Percentiles rank a stretch among this genome's conserved stretches.
Evolutionary conservation across 37 sponge, comb jelly and placozoan genomes (phyloP).

Genomic region (Lycopodina hypogea): DNA sequence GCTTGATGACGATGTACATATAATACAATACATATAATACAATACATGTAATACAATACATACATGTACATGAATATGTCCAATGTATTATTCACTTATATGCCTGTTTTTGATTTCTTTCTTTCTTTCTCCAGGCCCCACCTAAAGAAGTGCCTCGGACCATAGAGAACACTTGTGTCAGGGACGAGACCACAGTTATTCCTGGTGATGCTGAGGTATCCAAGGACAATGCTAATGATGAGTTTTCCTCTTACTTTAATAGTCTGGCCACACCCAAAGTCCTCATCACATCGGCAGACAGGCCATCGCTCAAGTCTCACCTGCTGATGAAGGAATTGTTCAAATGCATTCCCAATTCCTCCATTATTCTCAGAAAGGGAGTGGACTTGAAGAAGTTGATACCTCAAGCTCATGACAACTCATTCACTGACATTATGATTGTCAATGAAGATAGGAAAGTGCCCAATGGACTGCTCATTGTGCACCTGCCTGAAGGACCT

Average conservation of each 20-base stretch:
- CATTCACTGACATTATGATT: constrained; percentile 78
- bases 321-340: constrained; percentile 75
- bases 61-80: too few species aligned
- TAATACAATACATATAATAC: too few species aligned
- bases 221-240: constrained; percentile 87
- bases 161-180: constrained; percentile 78
- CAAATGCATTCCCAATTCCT: constrained; percentile 87
- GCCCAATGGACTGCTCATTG: constrained; percentile 90
- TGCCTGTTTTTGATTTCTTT: too few species aligned
- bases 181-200: constrained; percentile 81
- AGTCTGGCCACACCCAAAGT: constrained; percentile 71
- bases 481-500: constrained; percentile 94
- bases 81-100: too few species aligned
- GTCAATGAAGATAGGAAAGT: constrained; percentile 89
- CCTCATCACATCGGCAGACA: constrained; percentile 69
- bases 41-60: too few species aligned
- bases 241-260: constrained; percentile 84
- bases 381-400: constrained; percentile 80
- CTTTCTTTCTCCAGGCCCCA: constrained; percentile 37
- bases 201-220: constrained; percentile 83
- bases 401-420: constrained; percentile 57
- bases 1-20: too few species aligned
- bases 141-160: constrained; percentile 85
- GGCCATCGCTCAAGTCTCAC: constrained; percentile 57
- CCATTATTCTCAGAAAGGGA: constrained; percentile 59